Conservation (phyloP, 1,140 invertebrate genomes). For the Ruditapes philippinarum region DNA sequence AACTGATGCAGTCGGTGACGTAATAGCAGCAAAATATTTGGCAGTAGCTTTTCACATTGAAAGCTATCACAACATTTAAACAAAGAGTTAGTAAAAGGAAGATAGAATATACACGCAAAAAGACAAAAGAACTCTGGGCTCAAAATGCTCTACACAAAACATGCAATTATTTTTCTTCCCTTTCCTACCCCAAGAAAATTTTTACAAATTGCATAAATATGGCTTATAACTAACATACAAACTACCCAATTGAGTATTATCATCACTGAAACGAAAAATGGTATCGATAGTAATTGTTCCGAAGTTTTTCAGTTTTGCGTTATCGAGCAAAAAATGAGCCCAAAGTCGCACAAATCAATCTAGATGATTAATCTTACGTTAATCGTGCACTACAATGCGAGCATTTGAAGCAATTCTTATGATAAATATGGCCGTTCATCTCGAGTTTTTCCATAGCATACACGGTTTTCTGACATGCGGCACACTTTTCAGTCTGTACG, state of each 20-base stretch:
- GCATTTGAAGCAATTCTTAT: constrained; percentile 94
- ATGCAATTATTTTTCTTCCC: not conserved
- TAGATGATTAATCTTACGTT: constrained; percentile 88
- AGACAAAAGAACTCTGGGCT: constrained; percentile 12
- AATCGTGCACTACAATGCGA: constrained; percentile 92
- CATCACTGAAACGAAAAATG: no score
- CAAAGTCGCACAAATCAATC: not conserved
- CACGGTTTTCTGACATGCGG: constrained; percentile 91
- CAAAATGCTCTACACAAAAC: not conserved
- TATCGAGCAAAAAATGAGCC: not conserved
- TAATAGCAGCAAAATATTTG: not conserved
- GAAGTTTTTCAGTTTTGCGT: not conserved
- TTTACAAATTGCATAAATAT: no score
- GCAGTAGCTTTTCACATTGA: not conserved
- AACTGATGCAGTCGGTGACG: not conserved
- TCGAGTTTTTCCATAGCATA: constrained; percentile 94
- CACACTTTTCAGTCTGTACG: constrained; percentile 90
- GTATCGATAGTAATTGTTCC: no score
- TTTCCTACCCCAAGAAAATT: no score
- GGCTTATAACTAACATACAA: no score
- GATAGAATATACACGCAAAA: not conserved
- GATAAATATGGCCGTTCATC: constrained; percentile 92
- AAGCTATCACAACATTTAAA: constrained; percentile 34
- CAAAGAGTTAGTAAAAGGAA: not conserved
- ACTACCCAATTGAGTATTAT: no score